Base-by-base conservation (phyloP, 2,797 vertebrate genomes). In the Allenopithecus nigroviridis region DNA sequence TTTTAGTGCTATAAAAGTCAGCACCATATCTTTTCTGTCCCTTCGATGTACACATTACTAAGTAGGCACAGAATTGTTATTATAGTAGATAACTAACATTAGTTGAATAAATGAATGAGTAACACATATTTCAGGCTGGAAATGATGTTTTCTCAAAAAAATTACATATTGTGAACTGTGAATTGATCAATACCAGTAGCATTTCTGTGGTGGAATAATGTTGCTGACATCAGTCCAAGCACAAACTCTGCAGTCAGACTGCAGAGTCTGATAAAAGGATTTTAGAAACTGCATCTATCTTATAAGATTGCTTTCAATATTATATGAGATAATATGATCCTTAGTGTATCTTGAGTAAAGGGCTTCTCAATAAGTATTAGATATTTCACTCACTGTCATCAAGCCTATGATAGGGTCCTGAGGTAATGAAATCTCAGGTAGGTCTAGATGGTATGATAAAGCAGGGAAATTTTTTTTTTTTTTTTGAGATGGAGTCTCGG, bases 61-160 rank as follows among this genome's bases (percentile, higher is more conserved):
- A 84, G 5, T 12, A 68, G 17, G 14, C 53, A 89, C 2, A 74
- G 14, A 50, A 78, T 50, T 61, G 78, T 59, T 28, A 48, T 72
- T 36, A 7, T 64, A 72, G 39, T 21, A 48, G 46, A 21, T 89
- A 17, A 24, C 48, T 80, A 74, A 74, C 8, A 86, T 81, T 36
- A 72, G 22, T 26, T 92, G 53, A 95, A 75, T 88, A 94, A 79
- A 61, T 61, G 30, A 89, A 84, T 91, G 72, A 80, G 22, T 2
- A 19, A 48, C 8, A 39, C 3, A 46, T 70, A 75, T 89, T 89
- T 91, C 55, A 93, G 55, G 6, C 14, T 90, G 21, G 10, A 53
- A 39, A 75, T 78, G 41, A 78, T 57, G 36, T 86, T 96, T 94
- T n/a, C 59, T 94, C 89, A 61, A 74, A 95, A 61, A n/a, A 5